Conservation (phyloP, 1,140 invertebrate species). For the Cardiocondyla obscurior region DNA sequence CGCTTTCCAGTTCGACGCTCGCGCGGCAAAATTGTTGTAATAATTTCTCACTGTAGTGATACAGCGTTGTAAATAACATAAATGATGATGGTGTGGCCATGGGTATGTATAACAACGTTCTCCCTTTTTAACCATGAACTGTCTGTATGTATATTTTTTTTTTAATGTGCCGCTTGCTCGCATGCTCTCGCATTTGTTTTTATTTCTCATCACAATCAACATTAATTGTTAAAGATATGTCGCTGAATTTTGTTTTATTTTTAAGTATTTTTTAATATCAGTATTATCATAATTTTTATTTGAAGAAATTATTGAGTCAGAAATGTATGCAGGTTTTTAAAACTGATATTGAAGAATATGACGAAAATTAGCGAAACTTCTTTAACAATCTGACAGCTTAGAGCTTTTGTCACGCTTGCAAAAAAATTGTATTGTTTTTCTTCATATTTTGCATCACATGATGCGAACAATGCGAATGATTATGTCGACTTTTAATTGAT, state of each 20-base stretch:
- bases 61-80: slow-evolving; percentile 80
- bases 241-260: slow-evolving; percentile 3
- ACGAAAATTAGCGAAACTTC: neutral
- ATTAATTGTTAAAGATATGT: slow-evolving; percentile 12
- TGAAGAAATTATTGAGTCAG: neutral
- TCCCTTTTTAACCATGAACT: slow-evolving; percentile 61
- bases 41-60: slow-evolving; percentile 44
- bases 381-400: slow-evolving; percentile 40
- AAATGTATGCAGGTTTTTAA: neutral
- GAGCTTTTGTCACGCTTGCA: slow-evolving; percentile 25
- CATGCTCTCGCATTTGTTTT: slow-evolving; percentile 49
- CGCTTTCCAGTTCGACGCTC: slow-evolving; percentile 58
- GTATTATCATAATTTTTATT: neutral
- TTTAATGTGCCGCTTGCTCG: slow-evolving; percentile 51
- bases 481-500: neutral
- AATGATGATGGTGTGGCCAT: slow-evolving; percentile 85
- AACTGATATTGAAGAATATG: neutral
- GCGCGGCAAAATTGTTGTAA: slow-evolving; percentile 38
- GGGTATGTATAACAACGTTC: slow-evolving; percentile 80
- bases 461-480: slow-evolving; percentile 10
- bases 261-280: neutral
- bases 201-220: slow-evolving; percentile 20
- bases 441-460: neutral
- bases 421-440: neutral
- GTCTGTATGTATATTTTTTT: slow-evolving; percentile 31